A percentile compares a stretch with the other conserved stretches of the same genome.
Evolutionary conservation across 1,140 invertebrate genomes (phyloP).

Genomic region (Nilaparvata lugens): DNA sequence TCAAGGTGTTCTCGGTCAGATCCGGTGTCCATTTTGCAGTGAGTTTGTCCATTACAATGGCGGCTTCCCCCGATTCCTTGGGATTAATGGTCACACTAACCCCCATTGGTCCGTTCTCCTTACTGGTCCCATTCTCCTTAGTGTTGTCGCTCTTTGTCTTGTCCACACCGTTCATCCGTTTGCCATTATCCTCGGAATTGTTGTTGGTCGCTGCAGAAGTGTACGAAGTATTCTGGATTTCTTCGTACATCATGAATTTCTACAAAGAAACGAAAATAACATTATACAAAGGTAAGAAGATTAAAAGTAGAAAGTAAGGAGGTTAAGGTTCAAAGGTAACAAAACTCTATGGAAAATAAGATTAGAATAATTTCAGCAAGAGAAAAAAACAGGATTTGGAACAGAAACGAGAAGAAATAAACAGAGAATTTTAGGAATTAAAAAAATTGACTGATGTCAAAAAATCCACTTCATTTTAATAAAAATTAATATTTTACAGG

Average conservation of each 20-base stretch:
- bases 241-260: conserved; percentile 12
- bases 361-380: too few species aligned
- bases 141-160: background rate
- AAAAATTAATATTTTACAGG: too few species aligned
- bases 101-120: background rate
- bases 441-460: too few species aligned
- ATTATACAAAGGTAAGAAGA: background rate
- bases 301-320: background rate
- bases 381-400: too few species aligned
- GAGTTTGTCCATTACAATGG: background rate
- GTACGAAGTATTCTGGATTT: background rate
- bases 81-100: background rate
- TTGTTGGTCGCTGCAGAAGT: background rate
- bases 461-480: too few species aligned
- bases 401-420: too few species aligned
- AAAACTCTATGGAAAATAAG: too few species aligned
- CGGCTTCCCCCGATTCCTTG: background rate
- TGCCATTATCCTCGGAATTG: background rate
- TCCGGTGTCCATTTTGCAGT: conserved; percentile 9
- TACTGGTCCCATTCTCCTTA: too few species aligned
- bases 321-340: too few species aligned
- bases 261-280: background rate
- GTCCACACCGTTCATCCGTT: background rate
- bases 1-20: conserved; percentile 5
- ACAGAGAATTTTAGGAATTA: too few species aligned